These are phyloP conservation scores for Holothuria glaberrima DNA, from an alignment of 35 echinoderm and acorn worm genomes.

Conservation along the genomic window DNA sequence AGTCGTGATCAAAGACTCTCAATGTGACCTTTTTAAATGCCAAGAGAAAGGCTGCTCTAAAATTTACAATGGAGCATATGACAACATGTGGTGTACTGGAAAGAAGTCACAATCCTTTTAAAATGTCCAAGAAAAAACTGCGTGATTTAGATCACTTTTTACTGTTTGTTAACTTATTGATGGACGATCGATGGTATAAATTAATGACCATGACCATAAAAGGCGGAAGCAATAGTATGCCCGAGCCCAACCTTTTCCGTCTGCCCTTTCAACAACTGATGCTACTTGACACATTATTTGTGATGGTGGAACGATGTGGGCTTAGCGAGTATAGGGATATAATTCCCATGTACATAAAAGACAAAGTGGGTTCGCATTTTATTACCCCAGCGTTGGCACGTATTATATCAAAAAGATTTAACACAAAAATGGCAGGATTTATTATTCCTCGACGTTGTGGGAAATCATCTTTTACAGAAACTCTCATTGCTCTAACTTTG, in stretches of 20 bases:
- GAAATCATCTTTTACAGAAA: neutral
- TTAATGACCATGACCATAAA: slow-evolving; percentile 11
- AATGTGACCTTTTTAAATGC: neutral
- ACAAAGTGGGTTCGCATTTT: neutral
- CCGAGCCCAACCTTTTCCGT: neutral
- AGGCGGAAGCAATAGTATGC: neutral
- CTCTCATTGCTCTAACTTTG: neutral
- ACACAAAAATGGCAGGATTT: slow-evolving; percentile 11
- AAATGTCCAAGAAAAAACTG: neutral
- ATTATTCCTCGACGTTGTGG: slow-evolving; percentile 18
- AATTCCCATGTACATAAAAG: slow-evolving; percentile 8
- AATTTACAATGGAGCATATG: neutral
- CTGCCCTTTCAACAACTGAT: slow-evolving; percentile 25
- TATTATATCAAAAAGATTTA: neutral
- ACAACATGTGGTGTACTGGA: neutral
- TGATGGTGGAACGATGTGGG: slow-evolving; percentile 1
- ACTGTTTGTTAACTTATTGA: slow-evolving; percentile 1
- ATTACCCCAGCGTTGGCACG: neutral
- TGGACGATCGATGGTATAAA: neutral
- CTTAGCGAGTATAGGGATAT: neutral
- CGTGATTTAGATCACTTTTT: slow-evolving; percentile 17
- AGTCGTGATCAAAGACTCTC: neutral
- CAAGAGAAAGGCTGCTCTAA: neutral
- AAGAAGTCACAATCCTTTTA: neutral
- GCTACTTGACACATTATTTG: neutral